These are phyloP conservation scores for Agrochola circellaris DNA, from an alignment of 2,888 invertebrate genomes.

Conservation along the genomic window DNA sequence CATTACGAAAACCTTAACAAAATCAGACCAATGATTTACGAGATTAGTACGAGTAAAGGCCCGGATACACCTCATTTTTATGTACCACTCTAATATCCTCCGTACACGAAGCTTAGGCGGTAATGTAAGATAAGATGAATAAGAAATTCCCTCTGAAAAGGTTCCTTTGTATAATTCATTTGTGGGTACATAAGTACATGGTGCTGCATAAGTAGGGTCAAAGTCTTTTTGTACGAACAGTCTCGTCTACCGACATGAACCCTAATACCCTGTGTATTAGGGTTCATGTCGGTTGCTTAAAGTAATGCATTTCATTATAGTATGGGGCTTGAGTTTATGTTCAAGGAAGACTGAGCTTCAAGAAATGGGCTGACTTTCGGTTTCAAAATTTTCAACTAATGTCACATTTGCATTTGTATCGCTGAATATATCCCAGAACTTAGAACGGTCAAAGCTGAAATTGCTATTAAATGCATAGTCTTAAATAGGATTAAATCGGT, in stretches of 20 bases:
- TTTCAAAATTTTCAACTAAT: background rate
- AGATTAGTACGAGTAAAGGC: constrained; percentile 36
- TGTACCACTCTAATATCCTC: constrained; percentile 60
- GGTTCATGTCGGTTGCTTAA: constrained; percentile 38
- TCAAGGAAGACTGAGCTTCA: background rate
- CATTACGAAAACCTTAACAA: constrained; percentile 18
- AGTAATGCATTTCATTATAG: constrained; percentile 46
- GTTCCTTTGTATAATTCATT: constrained; percentile 76
- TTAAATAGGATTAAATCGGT: no score
- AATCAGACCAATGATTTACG: constrained; percentile 40
- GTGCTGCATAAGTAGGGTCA: constrained; percentile 71
- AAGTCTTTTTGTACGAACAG: constrained; percentile 60
- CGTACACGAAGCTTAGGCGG: constrained; percentile 67
- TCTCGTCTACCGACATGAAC: constrained; percentile 42
- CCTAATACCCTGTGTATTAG: no score
- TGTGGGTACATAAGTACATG: constrained; percentile 67
- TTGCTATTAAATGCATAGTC: no score
- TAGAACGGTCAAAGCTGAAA: no score
- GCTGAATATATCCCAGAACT: background rate
- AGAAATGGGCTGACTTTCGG: background rate
- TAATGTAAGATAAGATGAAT: constrained; percentile 75
- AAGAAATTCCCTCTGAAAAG: constrained; percentile 71
- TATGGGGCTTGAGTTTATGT: background rate
- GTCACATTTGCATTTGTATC: background rate
- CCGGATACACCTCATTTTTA: constrained; percentile 43